A percentile compares a stretch with the other conserved stretches of the same genome.
Evolutionary conservation across 2,113 vertebrate species (phyloP).

Genomic region (Danionella cerebrum): DNA sequence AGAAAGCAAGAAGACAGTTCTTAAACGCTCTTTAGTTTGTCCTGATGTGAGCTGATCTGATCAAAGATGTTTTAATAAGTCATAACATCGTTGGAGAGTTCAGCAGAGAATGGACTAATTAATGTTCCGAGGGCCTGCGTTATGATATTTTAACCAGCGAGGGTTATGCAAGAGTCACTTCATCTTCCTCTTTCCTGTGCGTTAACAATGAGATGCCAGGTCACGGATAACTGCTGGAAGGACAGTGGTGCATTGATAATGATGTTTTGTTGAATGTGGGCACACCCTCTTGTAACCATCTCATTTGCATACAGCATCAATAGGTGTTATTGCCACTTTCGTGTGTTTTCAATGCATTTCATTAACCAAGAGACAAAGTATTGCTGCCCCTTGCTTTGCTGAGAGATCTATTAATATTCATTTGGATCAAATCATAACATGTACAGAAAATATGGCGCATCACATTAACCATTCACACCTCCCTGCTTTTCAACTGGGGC

Average conservation of each 20-base stretch:
- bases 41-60: slow-evolving; percentile 22
- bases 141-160: neutral
- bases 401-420: too few relatives aligned
- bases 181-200: neutral
- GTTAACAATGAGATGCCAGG: neutral
- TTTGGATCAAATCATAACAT: too few relatives aligned
- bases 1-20: neutral
- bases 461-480: too few relatives aligned
- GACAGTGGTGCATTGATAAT: neutral
- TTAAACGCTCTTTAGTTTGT: neutral
- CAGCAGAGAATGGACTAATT: slow-evolving; percentile 3
- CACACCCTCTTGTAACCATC: too few relatives aligned
- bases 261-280: neutral
- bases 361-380: too few relatives aligned
- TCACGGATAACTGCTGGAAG: neutral
- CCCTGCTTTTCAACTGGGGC: too few relatives aligned
- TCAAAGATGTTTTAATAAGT: slow-evolving; percentile 19
- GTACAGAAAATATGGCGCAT: too few relatives aligned
- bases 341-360: too few relatives aligned
- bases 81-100: neutral
- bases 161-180: neutral
- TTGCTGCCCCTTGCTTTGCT: too few relatives aligned
- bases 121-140: neutral
- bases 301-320: too few relatives aligned
- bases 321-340: too few relatives aligned